Percentiles rank a stretch among this genome's conserved stretches.
These are phyloP conservation scores for Istiophorus platypterus DNA, from an alignment of 2,113 vertebrate species.

Conservation along the genomic window DNA sequence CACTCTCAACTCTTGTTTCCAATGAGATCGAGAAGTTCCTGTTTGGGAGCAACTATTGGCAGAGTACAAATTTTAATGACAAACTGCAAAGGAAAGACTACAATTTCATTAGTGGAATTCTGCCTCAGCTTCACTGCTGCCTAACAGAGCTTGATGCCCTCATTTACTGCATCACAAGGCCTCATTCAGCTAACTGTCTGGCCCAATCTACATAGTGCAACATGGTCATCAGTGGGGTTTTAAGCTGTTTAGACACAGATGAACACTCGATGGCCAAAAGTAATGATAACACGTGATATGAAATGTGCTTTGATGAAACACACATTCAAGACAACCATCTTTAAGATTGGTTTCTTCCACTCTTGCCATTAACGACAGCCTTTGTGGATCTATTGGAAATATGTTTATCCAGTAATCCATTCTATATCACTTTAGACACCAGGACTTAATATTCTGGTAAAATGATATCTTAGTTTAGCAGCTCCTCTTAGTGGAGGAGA, in stretches of 20 bases:
- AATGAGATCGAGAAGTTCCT: conserved; percentile 57
- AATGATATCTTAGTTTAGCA: neutral
- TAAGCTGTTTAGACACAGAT: neutral
- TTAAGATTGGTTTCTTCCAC: neutral
- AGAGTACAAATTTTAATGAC: conserved; percentile 46
- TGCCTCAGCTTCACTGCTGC: conserved; percentile 41
- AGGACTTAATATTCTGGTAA: neutral
- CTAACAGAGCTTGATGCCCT: conserved; percentile 33
- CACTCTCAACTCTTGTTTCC: conserved; percentile 50
- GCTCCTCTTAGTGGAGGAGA: neutral
- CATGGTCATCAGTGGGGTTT: conserved; percentile 9
- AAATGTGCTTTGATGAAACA: no score
- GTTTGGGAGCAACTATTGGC: conserved; percentile 50
- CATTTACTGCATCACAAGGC: conserved; percentile 49
- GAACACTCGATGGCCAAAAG: neutral
- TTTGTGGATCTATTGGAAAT: neutral
- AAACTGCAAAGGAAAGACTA: conserved; percentile 33
- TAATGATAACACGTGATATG: no score
- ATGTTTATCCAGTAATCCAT: neutral
- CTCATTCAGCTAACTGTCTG: conserved; percentile 40
- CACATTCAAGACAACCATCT: neutral
- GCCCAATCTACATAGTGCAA: conserved; percentile 16
- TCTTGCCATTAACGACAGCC: neutral
- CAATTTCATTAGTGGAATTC: conserved; percentile 56
- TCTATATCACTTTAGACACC: neutral